phyloP scores from a whole-genome alignment of 2,888 invertebrate genomes.

The Coelogynopora nodosa region DNA sequence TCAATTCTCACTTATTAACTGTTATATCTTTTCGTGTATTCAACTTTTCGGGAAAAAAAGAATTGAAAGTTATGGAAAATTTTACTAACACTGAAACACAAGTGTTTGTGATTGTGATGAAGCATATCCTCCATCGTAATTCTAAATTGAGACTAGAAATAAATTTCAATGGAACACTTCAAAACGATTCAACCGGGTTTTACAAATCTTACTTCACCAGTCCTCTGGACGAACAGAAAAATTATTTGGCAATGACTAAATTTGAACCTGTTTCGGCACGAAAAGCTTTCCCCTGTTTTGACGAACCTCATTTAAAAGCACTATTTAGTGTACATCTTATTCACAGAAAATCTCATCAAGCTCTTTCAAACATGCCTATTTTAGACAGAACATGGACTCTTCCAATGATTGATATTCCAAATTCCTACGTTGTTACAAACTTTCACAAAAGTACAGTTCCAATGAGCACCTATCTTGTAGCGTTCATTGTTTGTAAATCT shows the following conservation, averaged over 20 bases:
- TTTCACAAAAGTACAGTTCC: not conserved
- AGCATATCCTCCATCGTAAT: not conserved
- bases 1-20: not conserved
- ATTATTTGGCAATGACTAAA: not conserved
- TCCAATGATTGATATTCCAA: not conserved
- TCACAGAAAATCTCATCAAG: slow-evolving; percentile 6
- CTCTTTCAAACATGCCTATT: not conserved
- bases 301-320: not conserved
- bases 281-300: not conserved
- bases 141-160: not conserved
- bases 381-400: not conserved
- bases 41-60: not conserved
- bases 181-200: not conserved
- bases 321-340: not conserved
- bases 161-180: not conserved
- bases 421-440: not conserved
- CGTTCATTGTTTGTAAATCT: not conserved
- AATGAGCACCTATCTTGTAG: not conserved
- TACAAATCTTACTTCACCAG: not conserved
- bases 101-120: not conserved
- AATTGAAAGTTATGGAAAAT: not conserved
- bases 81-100: not conserved
- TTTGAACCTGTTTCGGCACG: not conserved
- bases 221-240: not conserved
- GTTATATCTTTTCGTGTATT: not conserved